These are phyloP conservation scores for Ginglymostoma cirratum DNA, from an alignment of 2,113 vertebrate species.

Conservation along the genomic window DNA sequence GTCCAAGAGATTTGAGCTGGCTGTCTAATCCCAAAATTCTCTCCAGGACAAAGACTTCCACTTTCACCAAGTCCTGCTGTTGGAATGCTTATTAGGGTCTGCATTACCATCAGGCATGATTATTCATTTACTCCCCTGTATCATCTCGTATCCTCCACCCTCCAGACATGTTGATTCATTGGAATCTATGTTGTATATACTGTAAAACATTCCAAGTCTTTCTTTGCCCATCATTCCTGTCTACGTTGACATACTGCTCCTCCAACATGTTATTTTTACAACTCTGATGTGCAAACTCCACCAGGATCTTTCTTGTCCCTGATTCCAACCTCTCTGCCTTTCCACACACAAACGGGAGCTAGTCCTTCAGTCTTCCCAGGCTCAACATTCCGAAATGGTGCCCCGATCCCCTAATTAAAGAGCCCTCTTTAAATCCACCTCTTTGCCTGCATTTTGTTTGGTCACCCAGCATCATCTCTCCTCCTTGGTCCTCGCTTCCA, in stretches of 20 bases:
- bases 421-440: background rate
- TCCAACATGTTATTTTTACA: background rate
- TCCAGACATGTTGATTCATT: background rate
- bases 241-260: background rate
- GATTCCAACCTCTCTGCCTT: background rate
- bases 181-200: background rate
- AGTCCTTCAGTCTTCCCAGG: background rate
- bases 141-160: background rate
- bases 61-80: background rate
- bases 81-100: background rate
- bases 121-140: background rate
- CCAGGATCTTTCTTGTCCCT: background rate
- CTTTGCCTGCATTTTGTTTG: background rate
- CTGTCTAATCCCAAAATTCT: background rate
- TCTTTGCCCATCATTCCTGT: background rate
- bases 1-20: background rate
- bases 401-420: no score
- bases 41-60: background rate
- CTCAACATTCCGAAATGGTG: background rate
- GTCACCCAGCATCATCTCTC: background rate
- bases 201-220: background rate
- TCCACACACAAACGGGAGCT: background rate
- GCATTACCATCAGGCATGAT: background rate
- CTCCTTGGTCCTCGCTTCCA: background rate
- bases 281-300: background rate